A percentile compares a stretch with the other conserved stretches of the same genome.
These are phyloP conservation scores for Agrochola lota DNA, from an alignment of 2,888 invertebrate species.

Conservation along the genomic window DNA sequence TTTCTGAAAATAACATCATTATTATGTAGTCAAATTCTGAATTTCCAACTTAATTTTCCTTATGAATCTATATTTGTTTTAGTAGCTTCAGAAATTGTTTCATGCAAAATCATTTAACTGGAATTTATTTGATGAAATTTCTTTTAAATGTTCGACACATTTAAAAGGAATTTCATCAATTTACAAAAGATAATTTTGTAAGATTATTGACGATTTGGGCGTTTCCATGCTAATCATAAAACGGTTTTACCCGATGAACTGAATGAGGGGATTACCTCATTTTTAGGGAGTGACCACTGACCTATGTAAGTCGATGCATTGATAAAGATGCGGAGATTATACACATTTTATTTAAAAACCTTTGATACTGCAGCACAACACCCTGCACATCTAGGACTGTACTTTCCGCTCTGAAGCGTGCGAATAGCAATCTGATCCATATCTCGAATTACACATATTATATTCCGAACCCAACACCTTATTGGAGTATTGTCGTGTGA, in stretches of 20 bases:
- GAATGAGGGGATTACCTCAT: neutral
- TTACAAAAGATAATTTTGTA: neutral
- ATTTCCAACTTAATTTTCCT: conserved; percentile 46
- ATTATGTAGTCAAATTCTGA: conserved; percentile 6
- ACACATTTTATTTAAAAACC: neutral
- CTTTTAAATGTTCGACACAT: neutral
- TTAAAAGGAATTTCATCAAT: too few relatives aligned
- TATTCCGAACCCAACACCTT: conserved; percentile 81
- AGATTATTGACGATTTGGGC: neutral
- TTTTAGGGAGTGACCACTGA: conserved; percentile 4
- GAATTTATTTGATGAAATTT: neutral
- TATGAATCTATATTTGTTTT: conserved; percentile 16
- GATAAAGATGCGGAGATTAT: neutral
- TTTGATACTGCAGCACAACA: conserved; percentile 55
- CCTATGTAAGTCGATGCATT: neutral
- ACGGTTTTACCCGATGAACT: neutral
- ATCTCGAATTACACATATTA: conserved; percentile 84
- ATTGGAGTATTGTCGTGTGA: conserved; percentile 72
- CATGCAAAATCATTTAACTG: neutral
- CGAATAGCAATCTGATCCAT: conserved; percentile 81
- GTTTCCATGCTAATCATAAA: conserved; percentile 14
- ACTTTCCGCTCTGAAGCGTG: conserved; percentile 85
- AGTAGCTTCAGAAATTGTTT: conserved; percentile 5
- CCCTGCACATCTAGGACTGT: conserved; percentile 73
- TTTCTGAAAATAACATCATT: conserved; percentile 2